Percentiles rank a stretch among this genome's conserved stretches.
Evolutionary conservation across 2,113 vertebrate species (phyloP).

Genomic region (Lonchura striata): DNA sequence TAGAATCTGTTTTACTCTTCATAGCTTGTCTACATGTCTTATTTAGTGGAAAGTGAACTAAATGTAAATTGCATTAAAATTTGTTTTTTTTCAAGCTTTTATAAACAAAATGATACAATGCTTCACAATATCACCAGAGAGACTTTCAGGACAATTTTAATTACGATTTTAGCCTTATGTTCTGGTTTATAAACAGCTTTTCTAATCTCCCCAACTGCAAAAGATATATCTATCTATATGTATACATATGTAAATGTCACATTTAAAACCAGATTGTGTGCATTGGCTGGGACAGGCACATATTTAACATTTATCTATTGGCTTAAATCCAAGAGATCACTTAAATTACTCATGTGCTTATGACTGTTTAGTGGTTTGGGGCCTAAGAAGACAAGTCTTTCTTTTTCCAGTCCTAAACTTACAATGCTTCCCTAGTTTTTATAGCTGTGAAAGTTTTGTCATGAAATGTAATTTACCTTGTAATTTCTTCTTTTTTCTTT

Average conservation of each 20-base stretch:
- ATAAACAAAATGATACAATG: background rate
- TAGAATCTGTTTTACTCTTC: background rate
- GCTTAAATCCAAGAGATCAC: slow-evolving; percentile 11
- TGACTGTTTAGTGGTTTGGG: slow-evolving; percentile 33
- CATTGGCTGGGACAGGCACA: background rate
- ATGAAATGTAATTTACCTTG: background rate
- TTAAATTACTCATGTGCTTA: slow-evolving; percentile 32
- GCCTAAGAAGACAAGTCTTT: background rate
- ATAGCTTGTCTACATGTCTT: background rate
- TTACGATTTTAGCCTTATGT: background rate
- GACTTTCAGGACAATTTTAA: background rate
- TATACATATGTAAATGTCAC: slow-evolving; percentile 41
- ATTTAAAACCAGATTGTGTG: slow-evolving; percentile 37
- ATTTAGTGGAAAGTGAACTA: background rate
- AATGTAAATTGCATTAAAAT: background rate
- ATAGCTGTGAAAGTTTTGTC: background rate
- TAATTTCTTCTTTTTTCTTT: background rate
- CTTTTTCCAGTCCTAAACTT: background rate
- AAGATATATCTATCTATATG: background rate
- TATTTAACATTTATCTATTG: slow-evolving; percentile 34
- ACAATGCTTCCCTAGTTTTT: background rate
- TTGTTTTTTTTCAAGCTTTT: background rate
- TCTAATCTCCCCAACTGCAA: background rate
- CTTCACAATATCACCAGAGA: background rate
- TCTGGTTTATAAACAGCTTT: slow-evolving; percentile 31